Conservation (phyloP, 1,140 invertebrate genomes). For the Calephelis nemesis region DNA sequence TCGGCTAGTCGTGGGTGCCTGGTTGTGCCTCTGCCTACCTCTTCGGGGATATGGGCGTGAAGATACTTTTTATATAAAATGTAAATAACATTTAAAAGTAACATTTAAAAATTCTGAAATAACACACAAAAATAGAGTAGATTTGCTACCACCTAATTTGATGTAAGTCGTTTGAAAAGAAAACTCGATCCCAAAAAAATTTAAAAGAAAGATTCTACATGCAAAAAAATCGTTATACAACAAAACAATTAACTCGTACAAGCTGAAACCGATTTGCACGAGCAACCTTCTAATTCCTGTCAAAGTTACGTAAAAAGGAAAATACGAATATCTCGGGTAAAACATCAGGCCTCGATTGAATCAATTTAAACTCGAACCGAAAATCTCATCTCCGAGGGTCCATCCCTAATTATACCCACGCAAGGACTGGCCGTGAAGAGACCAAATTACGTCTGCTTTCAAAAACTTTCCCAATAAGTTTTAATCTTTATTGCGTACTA, state of each 20-base stretch:
- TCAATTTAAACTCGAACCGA: conserved; percentile 70
- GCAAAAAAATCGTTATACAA: conserved; percentile 5
- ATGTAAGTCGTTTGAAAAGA: too few species aligned
- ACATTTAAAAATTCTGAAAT: too few species aligned
- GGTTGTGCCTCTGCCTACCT: too few species aligned
- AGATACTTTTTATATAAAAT: too few species aligned
- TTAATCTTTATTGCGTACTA: conserved; percentile 24
- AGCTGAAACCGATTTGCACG: conserved; percentile 40
- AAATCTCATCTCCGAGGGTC: conserved; percentile 69
- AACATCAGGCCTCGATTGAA: conserved; percentile 72
- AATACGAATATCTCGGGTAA: conserved; percentile 53
- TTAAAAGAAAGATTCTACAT: not conserved
- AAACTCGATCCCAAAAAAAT: too few species aligned
- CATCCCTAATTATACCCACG: conserved; percentile 75
- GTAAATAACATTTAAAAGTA: too few species aligned
- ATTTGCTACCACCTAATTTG: too few species aligned
- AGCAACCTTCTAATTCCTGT: conserved; percentile 53
- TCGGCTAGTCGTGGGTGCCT: too few species aligned
- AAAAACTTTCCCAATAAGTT: conserved; percentile 29
- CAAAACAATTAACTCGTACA: conserved; percentile 32
- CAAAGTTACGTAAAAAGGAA: conserved; percentile 49
- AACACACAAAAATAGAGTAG: too few species aligned
- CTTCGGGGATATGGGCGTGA: too few species aligned
- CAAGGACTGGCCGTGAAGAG: conserved; percentile 64
- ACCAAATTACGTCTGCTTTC: conserved; percentile 45